Conservation (phyloP, 2,888 invertebrate species). For the Acleris sparsana region DNA sequence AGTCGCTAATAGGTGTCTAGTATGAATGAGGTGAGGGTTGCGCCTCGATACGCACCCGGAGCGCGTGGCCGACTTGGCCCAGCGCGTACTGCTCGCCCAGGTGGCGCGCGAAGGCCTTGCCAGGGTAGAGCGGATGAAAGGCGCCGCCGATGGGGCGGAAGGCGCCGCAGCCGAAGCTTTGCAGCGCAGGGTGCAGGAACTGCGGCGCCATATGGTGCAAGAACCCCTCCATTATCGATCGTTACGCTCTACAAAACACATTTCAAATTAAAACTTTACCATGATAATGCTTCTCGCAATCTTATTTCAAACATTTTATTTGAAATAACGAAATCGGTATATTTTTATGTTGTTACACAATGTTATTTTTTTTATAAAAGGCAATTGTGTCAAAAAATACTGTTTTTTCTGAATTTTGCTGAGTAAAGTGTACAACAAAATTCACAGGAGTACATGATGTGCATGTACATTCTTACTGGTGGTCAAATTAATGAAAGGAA, state of each 20-base stretch:
- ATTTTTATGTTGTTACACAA: too few relatives aligned
- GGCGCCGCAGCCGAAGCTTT: slow-evolving; percentile 80
- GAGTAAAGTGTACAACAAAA: too few relatives aligned
- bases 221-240: slow-evolving; percentile 74
- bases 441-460: too few relatives aligned
- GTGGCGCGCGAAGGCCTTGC: slow-evolving; percentile 78
- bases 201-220: slow-evolving; percentile 82
- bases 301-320: neutral
- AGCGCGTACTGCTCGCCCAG: slow-evolving; percentile 79
- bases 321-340: too few relatives aligned
- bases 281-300: neutral
- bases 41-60: slow-evolving; percentile 55
- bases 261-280: neutral
- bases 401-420: too few relatives aligned
- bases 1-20: too few relatives aligned
- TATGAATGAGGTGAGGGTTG: too few relatives aligned
- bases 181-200: slow-evolving; percentile 79
- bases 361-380: too few relatives aligned
- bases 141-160: slow-evolving; percentile 80
- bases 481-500: too few relatives aligned
- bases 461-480: too few relatives aligned
- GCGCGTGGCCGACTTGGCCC: slow-evolving; percentile 77
- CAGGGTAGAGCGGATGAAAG: slow-evolving; percentile 78
- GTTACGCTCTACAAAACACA: slow-evolving; percentile 44
- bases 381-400: too few relatives aligned